A percentile compares a stretch with the other conserved stretches of the same genome.
These are phyloP conservation scores for Sphecodes monilicornis DNA, from an alignment of 2,888 invertebrate genomes.

Conservation along the genomic window DNA sequence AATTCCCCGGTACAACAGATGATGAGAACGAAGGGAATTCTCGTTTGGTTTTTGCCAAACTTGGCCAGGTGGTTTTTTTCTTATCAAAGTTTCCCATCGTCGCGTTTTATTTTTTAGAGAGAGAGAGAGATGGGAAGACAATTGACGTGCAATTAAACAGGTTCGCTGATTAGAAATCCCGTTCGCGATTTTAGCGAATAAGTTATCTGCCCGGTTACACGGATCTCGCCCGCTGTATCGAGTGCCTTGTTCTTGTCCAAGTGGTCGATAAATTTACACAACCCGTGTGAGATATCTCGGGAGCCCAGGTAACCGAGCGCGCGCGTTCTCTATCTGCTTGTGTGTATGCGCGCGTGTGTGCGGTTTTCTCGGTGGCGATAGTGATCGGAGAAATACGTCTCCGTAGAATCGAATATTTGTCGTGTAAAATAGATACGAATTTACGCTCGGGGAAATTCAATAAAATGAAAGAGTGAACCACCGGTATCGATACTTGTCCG, in stretches of 20 bases:
- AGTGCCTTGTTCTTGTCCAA: constrained; percentile 59
- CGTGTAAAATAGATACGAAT: constrained; percentile 55
- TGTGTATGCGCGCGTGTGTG: constrained; percentile 17
- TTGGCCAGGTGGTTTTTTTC: too few relatives aligned
- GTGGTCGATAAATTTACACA: constrained; percentile 65
- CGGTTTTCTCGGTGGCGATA: constrained; percentile 60
- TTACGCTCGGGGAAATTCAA: constrained; percentile 37
- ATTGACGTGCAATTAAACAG: constrained; percentile 30
- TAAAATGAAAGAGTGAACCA: constrained; percentile 30
- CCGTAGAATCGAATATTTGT: constrained; percentile 55
- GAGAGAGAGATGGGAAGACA: not conserved
- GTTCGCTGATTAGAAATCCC: constrained; percentile 42
- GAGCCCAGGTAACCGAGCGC: constrained; percentile 41
- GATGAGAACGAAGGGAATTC: not conserved
- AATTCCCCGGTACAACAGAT: not conserved
- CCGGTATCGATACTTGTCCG: constrained; percentile 19
- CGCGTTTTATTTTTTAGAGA: not conserved
- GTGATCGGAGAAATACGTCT: constrained; percentile 53
- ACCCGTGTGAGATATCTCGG: constrained; percentile 62
- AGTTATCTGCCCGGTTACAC: constrained; percentile 30
- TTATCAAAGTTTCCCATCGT: not conserved
- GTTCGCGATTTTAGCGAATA: constrained; percentile 42
- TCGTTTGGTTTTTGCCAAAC: not conserved
- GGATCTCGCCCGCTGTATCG: constrained; percentile 42
- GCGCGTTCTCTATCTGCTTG: not conserved